A percentile compares a stretch with the other conserved stretches of the same genome.
Conservation (phyloP, 2,888 invertebrate genomes). For the Lacanobia oleracea region DNA sequence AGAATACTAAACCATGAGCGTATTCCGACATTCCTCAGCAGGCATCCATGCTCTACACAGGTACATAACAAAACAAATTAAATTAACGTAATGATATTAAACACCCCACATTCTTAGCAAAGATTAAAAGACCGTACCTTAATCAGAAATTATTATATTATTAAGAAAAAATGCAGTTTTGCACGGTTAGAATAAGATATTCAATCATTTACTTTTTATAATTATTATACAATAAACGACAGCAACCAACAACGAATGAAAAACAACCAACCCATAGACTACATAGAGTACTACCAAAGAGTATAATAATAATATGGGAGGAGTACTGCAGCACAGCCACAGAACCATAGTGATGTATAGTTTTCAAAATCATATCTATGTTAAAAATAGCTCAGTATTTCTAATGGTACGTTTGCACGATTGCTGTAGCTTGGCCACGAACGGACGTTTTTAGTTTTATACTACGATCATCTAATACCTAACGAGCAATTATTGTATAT, state of each 20-base stretch:
- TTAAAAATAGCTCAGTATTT: too few relatives aligned
- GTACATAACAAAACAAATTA: constrained; percentile 74
- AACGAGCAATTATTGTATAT: too few relatives aligned
- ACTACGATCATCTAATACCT: too few relatives aligned
- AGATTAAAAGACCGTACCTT: constrained; percentile 35
- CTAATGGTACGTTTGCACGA: too few relatives aligned
- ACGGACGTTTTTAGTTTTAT: too few relatives aligned
- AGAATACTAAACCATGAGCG: constrained; percentile 81
- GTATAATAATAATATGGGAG: too few relatives aligned
- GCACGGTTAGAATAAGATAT: constrained; percentile 21
- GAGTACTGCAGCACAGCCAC: too few relatives aligned
- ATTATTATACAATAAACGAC: constrained; percentile 33
- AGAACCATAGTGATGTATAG: constrained; percentile 9
- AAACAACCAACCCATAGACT: constrained; percentile 37
- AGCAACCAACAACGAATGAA: constrained; percentile 49
- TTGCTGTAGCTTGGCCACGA: too few relatives aligned
- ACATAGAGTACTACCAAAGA: too few relatives aligned
- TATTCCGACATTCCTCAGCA: constrained; percentile 80
- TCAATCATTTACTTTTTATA: constrained; percentile 13
- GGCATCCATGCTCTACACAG: constrained; percentile 74
- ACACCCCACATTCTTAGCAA: constrained; percentile 35
- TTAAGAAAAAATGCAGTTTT: constrained; percentile 1
- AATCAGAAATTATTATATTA: background rate
- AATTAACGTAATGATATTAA: constrained; percentile 77
- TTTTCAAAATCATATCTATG: too few relatives aligned